Evolutionary conservation across 2,888 invertebrate species (phyloP).

Genomic region (Balanococcus diminutus): DNA sequence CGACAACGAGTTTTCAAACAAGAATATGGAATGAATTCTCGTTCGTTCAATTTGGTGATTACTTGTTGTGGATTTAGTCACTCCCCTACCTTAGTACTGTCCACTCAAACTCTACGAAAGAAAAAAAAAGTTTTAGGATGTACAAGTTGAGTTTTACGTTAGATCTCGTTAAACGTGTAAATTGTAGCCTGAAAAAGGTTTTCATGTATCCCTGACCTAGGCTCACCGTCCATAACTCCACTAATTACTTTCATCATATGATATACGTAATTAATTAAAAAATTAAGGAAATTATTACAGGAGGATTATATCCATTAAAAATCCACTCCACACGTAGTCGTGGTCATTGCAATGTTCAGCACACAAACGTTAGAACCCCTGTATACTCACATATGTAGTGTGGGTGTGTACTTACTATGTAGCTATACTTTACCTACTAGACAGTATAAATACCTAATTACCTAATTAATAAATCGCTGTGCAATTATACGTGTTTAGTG

Average conservation of each 20-base stretch:
- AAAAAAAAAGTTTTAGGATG: neutral
- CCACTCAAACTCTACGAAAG: neutral
- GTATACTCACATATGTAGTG: too few relatives aligned
- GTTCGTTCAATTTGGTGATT: too few relatives aligned
- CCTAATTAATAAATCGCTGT: neutral
- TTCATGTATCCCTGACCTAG: slow-evolving; percentile 26
- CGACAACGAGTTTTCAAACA: too few relatives aligned
- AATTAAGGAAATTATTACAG: slow-evolving; percentile 4
- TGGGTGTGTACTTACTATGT: too few relatives aligned
- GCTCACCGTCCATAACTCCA: neutral
- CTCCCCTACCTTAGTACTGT: too few relatives aligned
- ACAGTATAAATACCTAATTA: neutral
- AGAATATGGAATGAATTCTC: too few relatives aligned
- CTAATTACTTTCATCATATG: slow-evolving; percentile 8
- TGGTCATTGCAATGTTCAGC: neutral
- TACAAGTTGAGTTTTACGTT: neutral
- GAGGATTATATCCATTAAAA: neutral
- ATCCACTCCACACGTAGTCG: neutral
- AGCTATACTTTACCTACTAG: too few relatives aligned
- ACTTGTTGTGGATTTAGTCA: too few relatives aligned
- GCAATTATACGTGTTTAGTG: neutral
- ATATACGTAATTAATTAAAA: slow-evolving; percentile 7
- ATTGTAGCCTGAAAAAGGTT: neutral
- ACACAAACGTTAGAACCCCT: neutral
- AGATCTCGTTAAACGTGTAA: slow-evolving; percentile 6